Base-by-base conservation (phyloP, 2,113 vertebrate genomes). In the Rynchops niger region DNA sequence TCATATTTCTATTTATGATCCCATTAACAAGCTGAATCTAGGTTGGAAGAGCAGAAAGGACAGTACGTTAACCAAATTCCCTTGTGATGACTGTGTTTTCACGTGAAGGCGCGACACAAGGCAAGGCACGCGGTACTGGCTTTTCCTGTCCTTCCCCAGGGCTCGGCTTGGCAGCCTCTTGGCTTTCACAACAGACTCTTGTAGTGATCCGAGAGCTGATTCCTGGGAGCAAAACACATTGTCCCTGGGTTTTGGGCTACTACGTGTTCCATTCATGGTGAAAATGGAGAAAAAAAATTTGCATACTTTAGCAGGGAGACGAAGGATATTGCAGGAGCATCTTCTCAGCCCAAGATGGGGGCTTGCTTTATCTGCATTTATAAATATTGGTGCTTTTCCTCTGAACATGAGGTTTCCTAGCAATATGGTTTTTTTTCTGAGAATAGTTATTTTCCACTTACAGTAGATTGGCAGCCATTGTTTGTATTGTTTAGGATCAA, bases 401-500 rank as follows among this genome's bases (percentile, higher is more conserved):
- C 85, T 70, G 81, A 52, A 38, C 69, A 6, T 53, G 65, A 29
- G 47, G 91, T 93, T 89, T 86, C 40, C 84, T 74, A 95, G 11
- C 61, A 97, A 83, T 94, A 47, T 45, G 10, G 12, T 1, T 10
- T 84, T 36, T 84, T 82, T 45, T 45, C 89, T 83, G 56, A 78
- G 88, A 95, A 82, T 53, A 86, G 67, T 83, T 90, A 72, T 96
- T 97, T 95, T 85, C 85, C 27, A 2, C 45, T 93, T 53, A 81
- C 67, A 93, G 25, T 89, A 21, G 76, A 4, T 6, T 92, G 90
- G 94, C 95, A 94, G 90, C 89, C 70, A 82, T 96, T 94, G 93
- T 61, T 32, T 59, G 82, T 89, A 96, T 97, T 95, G 95, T 98
- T 97, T 85, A 86, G 82, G 77, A 95, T 96, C 86, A 94, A 21